Base-by-base conservation (phyloP, 2,797 vertebrate genomes). In the Sebastes baramenuke region DNA sequence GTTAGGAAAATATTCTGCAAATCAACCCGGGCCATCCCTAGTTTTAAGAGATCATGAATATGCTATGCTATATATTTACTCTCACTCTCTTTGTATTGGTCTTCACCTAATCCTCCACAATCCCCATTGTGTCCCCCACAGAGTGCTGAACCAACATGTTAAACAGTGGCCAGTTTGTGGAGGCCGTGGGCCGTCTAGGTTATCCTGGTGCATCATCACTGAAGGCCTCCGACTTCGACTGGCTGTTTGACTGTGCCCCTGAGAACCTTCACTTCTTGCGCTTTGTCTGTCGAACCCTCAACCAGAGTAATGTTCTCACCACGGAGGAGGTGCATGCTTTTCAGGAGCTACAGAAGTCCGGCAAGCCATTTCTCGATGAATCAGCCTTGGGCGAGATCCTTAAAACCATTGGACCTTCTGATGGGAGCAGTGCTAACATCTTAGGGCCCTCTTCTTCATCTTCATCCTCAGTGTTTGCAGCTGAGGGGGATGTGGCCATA, bases 221-320 rank as follows among this genome's bases (percentile, higher is more conserved):
- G 56, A 96, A 96, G 86, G 96, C 95, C 71, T 97, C 96, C 2
- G 97, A 99, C 88, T 99, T 99, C 80, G 98, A 99, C 88, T 99
- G 99, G 98, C 93, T 99, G 77, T 99, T 99, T 89, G 97, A 98
- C 66, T 95, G 97, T 5, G 87, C 94, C 24, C 94, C 80, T 0
- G 97, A 97, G 85, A 95, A 94, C 59, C 95, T 91, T 71, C 89
- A 95, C 5, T 97, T 99, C 86, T 84, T 99, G 86, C 95, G 95
- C 10, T 98, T 98, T 90, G 96, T 99, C 84, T 99, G 97, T 91
- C 94, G 92, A 36, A 96, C 88, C 42, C 80, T 98, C 82, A 97
- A 90, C 72, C 95, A 90, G 69, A 94, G 88, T 73, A 95, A 97
- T 22, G 94, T 97, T 18, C 79, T 98, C 49, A 93, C 95, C 5